Base-by-base conservation (phyloP, 30 jellyfish, hydroid and myxozoan genomes). In the Turritopsis dohrnii region DNA sequence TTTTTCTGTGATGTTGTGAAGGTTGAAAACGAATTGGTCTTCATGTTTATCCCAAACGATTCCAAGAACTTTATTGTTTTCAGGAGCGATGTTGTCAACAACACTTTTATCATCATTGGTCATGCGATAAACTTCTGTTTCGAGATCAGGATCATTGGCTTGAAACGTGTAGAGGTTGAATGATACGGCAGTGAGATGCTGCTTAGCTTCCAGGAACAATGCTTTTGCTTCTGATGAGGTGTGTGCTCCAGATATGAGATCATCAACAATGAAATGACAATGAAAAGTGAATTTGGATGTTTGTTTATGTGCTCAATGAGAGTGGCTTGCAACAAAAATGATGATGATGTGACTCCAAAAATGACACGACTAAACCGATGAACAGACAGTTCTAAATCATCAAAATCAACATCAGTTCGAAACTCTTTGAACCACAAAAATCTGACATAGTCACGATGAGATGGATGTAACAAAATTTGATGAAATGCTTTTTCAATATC, bases 291-390 rank as follows among this genome's bases (percentile, higher is more conserved):
- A 21, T n/a, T 16, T 16, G 19, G 18, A 69, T n/a, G 77, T 23
- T 52, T 41, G 21, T 41, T 18, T 28, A 21, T 21, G 21, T 79
- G 84, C 8, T 23, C 26, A 20, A 21, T n/a, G 21, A 79, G 0
- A 16, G 86, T 79, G 29, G 83, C 86, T 23, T 30, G 22, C 22
- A 79, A 29, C 31, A 20, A 41, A 54, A 52, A 79, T 52, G 83
- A 77, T 23, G 86, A 79, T 23, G 86, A 23, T 16, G 86, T 79
- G 13, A 52, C 80, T 7, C 86, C 86, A 79, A 28, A 52, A 7
- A 22, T 17, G 19, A 79, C 76, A 8, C 86, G 17, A 16, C 86
- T 16, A 7, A 79, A 21, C 29, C 86, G 84, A 31, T 53, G 29
- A 8, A 17, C 79, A 23, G 16, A 16, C 18, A 79, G 9, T 13